Conservation (phyloP, 2,888 invertebrate genomes). For the Thyatira batis region DNA sequence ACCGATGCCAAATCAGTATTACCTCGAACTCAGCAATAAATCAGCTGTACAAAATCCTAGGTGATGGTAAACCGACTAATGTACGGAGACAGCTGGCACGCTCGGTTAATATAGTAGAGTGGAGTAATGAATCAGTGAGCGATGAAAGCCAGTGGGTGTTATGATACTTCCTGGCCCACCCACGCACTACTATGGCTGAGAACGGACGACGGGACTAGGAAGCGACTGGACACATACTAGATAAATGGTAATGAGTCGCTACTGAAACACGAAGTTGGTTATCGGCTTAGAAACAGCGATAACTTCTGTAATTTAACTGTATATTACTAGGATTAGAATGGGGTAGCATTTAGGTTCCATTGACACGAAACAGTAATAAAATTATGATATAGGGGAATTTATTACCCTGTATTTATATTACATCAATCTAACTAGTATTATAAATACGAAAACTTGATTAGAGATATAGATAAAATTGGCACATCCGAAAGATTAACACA, state of each 20-base stretch:
- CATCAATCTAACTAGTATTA: no score
- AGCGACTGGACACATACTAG: constrained; percentile 19
- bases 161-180: constrained; percentile 74
- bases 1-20: constrained; percentile 18
- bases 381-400: no score
- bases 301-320: no score
- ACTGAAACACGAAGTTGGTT: not conserved
- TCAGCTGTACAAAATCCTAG: constrained; percentile 29
- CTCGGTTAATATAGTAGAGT: constrained; percentile 40
- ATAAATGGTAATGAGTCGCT: not conserved
- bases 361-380: no score
- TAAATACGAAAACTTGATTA: no score
- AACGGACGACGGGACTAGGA: constrained; percentile 39
- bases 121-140: constrained; percentile 66
- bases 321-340: not conserved
- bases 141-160: constrained; percentile 75
- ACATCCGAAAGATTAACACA: no score
- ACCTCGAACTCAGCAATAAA: constrained; percentile 37
- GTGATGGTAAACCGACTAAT: constrained; percentile 46
- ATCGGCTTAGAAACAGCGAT: not conserved
- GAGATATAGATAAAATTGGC: no score
- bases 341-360: no score
- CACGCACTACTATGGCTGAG: constrained; percentile 43
- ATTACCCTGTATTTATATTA: no score
- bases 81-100: constrained; percentile 39